Percentiles rank a stretch among this genome's conserved stretches.
phyloP scores from a whole-genome alignment of 2,113 vertebrate genomes.

The Microtus richardsoni region DNA sequence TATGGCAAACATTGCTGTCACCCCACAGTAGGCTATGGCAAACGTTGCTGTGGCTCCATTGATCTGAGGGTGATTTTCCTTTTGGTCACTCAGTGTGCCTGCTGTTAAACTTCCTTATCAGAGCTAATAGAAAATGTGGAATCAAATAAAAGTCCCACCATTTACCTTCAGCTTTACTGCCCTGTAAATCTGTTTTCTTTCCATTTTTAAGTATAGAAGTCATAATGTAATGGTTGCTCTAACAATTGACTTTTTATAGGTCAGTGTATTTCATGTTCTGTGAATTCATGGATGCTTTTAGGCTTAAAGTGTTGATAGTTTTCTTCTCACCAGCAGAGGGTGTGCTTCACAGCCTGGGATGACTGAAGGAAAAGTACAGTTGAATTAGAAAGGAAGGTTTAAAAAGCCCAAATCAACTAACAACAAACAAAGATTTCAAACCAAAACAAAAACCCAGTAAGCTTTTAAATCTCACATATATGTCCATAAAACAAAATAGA shows the following conservation, averaged over 20 bases:
- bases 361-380: neutral
- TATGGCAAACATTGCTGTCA: neutral
- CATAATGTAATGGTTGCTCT: neutral
- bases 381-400: constrained; percentile 10
- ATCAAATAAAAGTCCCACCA: neutral
- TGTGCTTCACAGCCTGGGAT: constrained; percentile 49
- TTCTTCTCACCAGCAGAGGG: constrained; percentile 76
- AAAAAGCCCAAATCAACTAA: neutral
- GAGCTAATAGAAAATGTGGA: constrained; percentile 18
- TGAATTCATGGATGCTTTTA: neutral
- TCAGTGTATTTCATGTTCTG: neutral
- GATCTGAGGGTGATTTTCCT: neutral
- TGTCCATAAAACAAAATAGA: neutral
- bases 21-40: neutral
- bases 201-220: neutral
- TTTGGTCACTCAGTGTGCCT: neutral
- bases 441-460: neutral
- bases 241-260: neutral
- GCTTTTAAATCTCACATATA: neutral
- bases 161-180: neutral
- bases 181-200: constrained; percentile 15
- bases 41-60: neutral
- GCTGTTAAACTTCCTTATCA: constrained; percentile 30
- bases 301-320: neutral
- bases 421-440: neutral